Base-by-base conservation (phyloP, 2,888 invertebrate genomes). In the Acleris literana region DNA sequence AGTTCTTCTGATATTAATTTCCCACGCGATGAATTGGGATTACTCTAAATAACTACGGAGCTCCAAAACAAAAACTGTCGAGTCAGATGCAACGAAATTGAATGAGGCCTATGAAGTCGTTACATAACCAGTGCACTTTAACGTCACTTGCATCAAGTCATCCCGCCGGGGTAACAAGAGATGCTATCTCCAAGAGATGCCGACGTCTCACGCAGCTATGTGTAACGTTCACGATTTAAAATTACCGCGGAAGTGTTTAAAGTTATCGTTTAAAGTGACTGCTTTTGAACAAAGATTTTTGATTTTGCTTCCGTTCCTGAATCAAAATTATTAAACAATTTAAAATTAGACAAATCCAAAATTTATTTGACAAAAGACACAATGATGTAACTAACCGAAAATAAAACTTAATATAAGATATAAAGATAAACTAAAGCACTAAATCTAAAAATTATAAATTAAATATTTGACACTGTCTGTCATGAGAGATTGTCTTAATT, bases 11-110 rank as follows among this genome's bases (percentile, higher is more conserved):
- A 46, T n/a, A 46, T 46, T n/a, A 6, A 46, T 46, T 46, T 7
- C 6, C 46, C 46, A 17, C 46, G 46, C 46, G 7, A 17, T 17
- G 16, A n/a, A 55, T 58, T 22, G 20, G 13, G 17, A 63, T 49
- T 49, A 51, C 56, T 44, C 29, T 7, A 33, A 55, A n/a, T 59
- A 66, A 71, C 66, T 60, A 64, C 65, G 74, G 72, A 76, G 71
- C 72, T 72, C 69, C 46, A 74, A 74, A 71, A 77, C 71, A 70
- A 68, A 85, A 85, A 81, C 72, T 71, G 83, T 80, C 75, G 74
- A 76, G 85, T 86, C 84, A 84, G 81, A 77, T 78, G 80, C 80
- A 77, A 79, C 74, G 77, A 83, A 85, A 86, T 85, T 81, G 84
- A 84, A 85, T 82, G 77, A 80, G 75, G 78, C 75, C 80, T 83